Evolutionary conservation across 2,797 vertebrate species (phyloP).

Genomic region (Parambassis ranga): DNA sequence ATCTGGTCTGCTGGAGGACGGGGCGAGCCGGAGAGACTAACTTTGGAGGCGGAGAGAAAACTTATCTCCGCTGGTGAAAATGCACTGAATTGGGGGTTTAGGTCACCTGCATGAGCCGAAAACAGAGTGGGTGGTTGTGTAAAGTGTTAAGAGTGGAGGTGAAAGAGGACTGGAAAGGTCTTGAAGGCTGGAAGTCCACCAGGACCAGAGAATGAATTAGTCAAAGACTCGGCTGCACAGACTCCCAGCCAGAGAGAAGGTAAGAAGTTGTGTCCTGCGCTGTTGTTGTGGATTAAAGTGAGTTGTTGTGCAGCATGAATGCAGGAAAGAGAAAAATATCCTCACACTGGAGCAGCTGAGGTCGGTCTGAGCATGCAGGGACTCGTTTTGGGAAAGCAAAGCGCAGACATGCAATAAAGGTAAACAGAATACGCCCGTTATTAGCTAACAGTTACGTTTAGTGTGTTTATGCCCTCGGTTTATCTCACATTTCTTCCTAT

Average conservation of each 20-base stretch:
- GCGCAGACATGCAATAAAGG: constrained; percentile 54
- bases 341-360: constrained; percentile 26
- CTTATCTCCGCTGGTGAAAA: constrained; percentile 41
- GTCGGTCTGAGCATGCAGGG: constrained; percentile 61
- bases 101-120: constrained; percentile 29
- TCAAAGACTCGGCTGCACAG: constrained; percentile 44
- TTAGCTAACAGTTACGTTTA: not conserved
- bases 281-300: not conserved
- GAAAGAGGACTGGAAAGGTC: constrained; percentile 25
- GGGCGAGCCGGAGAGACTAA: constrained; percentile 58
- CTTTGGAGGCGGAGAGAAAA: constrained; percentile 68
- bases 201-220: constrained; percentile 75
- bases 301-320: constrained; percentile 6
- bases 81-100: constrained; percentile 50
- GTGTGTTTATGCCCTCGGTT: not conserved
- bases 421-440: constrained; percentile 50
- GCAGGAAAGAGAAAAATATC: constrained; percentile 25
- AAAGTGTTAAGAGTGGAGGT: constrained; percentile 28
- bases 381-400: constrained; percentile 61
- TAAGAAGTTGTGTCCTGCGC: constrained; percentile 39
- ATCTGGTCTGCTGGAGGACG: constrained; percentile 68
- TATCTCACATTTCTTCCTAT: not conserved
- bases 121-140: constrained; percentile 1
- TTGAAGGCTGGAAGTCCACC: constrained; percentile 52
- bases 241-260: constrained; percentile 67